Percentiles rank a stretch among this genome's conserved stretches.
Evolutionary conservation across 1,140 invertebrate genomes (phyloP).

Genomic region (Ips nitidus): DNA sequence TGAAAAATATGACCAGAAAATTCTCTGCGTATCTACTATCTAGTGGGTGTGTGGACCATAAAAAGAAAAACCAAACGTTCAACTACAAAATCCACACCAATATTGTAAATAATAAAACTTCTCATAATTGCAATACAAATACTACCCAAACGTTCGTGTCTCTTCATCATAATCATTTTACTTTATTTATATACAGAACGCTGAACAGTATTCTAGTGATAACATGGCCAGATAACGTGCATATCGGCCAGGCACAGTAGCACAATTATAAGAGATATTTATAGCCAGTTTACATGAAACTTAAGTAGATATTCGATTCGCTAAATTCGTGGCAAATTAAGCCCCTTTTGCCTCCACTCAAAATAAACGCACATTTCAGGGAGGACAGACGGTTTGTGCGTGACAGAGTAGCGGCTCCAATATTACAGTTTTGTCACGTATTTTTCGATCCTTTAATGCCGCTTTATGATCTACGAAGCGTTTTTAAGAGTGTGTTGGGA

Average conservation of each 20-base stretch:
- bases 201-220: background rate
- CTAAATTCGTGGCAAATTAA: conserved; percentile 2
- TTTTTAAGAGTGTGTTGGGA: conserved; percentile 9
- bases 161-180: background rate
- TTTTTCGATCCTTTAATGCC: conserved; percentile 19
- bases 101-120: too few relatives aligned
- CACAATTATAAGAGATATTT: background rate
- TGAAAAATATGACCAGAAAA: too few relatives aligned
- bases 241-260: background rate
- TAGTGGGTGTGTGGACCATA: too few relatives aligned
- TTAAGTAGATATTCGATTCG: background rate
- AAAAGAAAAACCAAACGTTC: too few relatives aligned
- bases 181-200: background rate
- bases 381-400: conserved; percentile 4
- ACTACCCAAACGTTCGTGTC: background rate
- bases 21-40: too few relatives aligned
- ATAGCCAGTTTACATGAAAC: conserved; percentile 1
- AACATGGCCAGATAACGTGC: background rate
- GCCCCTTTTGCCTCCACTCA: background rate
- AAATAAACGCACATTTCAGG: conserved; percentile 4
- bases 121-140: too few relatives aligned
- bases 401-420: background rate
- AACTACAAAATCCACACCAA: too few relatives aligned
- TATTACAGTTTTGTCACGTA: conserved; percentile 21
- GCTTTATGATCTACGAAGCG: background rate